Conservation (phyloP, 2,113 vertebrate species). For the Spermophilus dauricus region DNA sequence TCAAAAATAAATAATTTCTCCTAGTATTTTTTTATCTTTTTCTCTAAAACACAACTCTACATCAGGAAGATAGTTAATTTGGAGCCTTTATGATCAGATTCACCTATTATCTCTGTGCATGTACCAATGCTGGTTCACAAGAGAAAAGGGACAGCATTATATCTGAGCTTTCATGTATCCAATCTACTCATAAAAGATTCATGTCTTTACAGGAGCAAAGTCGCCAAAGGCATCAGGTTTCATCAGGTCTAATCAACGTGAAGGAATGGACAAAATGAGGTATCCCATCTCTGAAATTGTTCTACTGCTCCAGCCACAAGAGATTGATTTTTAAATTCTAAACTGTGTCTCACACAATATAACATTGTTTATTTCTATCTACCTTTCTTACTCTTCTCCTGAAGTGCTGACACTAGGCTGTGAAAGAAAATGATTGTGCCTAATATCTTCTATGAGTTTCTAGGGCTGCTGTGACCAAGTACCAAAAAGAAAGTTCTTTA, state of each 20-base stretch:
- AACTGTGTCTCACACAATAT: not conserved
- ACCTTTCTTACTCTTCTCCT: not conserved
- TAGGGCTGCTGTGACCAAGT: not conserved
- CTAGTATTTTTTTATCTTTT: not conserved
- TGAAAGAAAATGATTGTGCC: not conserved
- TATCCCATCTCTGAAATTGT: not conserved
- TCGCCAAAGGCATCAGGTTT: not conserved
- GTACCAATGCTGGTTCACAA: not conserved
- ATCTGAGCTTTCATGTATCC: not conserved
- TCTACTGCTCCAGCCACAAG: not conserved
- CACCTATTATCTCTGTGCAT: not conserved
- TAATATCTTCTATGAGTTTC: not conserved
- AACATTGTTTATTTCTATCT: not conserved
- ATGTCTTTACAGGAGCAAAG: not conserved
- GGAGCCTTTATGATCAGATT: not conserved
- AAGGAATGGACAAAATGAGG: not conserved
- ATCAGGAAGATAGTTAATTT: not conserved
- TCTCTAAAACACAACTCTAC: not conserved
- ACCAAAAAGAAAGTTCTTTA: not conserved
- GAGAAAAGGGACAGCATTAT: not conserved
- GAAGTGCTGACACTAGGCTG: not conserved
- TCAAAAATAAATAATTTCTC: not conserved
- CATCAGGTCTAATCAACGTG: not conserved
- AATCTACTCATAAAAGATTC: not conserved
- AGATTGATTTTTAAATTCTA: constrained; percentile 55